Percentiles rank a stretch among this genome's conserved stretches.
Conservation (phyloP, 2,888 invertebrate species). For the Gonocerus acuteangulatus region DNA sequence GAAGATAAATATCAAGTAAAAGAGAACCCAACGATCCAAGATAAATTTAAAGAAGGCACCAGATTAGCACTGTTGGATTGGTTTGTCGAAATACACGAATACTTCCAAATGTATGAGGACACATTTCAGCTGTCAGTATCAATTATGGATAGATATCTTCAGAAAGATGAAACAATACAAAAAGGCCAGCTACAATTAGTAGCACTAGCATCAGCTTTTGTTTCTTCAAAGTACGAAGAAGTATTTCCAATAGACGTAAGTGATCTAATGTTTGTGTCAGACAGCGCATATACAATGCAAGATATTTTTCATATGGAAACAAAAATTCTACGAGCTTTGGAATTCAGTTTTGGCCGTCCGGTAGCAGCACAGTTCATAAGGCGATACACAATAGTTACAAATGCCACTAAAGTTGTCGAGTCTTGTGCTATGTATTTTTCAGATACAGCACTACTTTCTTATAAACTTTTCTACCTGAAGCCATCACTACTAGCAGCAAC, state of each 20-base stretch:
- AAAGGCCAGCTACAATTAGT: slow-evolving; percentile 74
- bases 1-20: slow-evolving; percentile 6
- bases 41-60: slow-evolving; percentile 52
- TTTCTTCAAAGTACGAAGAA: slow-evolving; percentile 93
- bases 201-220: slow-evolving; percentile 75
- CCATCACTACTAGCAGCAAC: slow-evolving; percentile 82
- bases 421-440: slow-evolving; percentile 84
- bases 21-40: background rate
- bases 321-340: slow-evolving; percentile 64
- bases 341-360: slow-evolving; percentile 77
- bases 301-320: slow-evolving; percentile 79
- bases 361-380: slow-evolving; percentile 82
- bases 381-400: slow-evolving; percentile 56
- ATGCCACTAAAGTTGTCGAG: slow-evolving; percentile 61
- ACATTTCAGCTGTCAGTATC: slow-evolving; percentile 83
- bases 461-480: slow-evolving; percentile 64
- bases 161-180: slow-evolving; percentile 59
- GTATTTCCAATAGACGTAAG: slow-evolving; percentile 76
- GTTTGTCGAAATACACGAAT: slow-evolving; percentile 83
- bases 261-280: slow-evolving; percentile 88
- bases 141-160: slow-evolving; percentile 82
- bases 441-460: slow-evolving; percentile 75
- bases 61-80: slow-evolving; percentile 84
- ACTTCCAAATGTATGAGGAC: slow-evolving; percentile 78
- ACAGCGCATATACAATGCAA: slow-evolving; percentile 69